Base-by-base conservation (phyloP, 2,888 invertebrate genomes). In the Orchesella flavescens region DNA sequence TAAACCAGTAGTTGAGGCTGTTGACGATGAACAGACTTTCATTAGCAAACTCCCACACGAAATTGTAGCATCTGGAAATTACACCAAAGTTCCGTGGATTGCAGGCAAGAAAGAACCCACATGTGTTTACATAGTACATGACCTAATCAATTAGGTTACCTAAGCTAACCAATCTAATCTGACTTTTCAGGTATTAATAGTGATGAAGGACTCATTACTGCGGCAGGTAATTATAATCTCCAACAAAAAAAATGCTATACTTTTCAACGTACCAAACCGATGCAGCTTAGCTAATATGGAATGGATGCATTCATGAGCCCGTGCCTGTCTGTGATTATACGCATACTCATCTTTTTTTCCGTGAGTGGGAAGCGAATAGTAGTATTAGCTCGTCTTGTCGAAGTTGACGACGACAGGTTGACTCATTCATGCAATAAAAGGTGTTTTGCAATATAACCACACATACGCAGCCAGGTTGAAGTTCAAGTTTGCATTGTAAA, bases 141-240 rank as follows among this genome's bases (percentile, higher is more conserved):
- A n/a, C n/a, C n/a, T n/a, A n/a, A n/a, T n/a, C n/a, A n/a, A n/a
- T n/a, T n/a, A n/a, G n/a, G n/a, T n/a, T n/a, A n/a, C n/a, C n/a
- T n/a, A n/a, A n/a, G n/a, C n/a, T n/a, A n/a, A n/a, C n/a, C 13
- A 46, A 46, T 46, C 7, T 46, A 13, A 46, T 10, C 46, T 46
- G 46, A 46, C n/a, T 46, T 46, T 13, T 9, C 15, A 63, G 92
- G 92, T 5, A 89, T 90, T 1, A 91, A 91, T 10, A 89, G 91
- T 0, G 89, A 90, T 7, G 92, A 92, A 87, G 92, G 92, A 21
- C 90, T 91, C 5, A 90, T 92, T 9, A 90, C 91, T 65, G 91
- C 91, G n/a, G 89, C 89, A 80, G 88, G 91, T 91, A 89, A 49
- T 15, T 59, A 44, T n/a, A 0, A 23, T 71, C 21, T 53, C 10